Conservation (phyloP, 2,888 invertebrate genomes). For the Hoplodrina blanda region DNA sequence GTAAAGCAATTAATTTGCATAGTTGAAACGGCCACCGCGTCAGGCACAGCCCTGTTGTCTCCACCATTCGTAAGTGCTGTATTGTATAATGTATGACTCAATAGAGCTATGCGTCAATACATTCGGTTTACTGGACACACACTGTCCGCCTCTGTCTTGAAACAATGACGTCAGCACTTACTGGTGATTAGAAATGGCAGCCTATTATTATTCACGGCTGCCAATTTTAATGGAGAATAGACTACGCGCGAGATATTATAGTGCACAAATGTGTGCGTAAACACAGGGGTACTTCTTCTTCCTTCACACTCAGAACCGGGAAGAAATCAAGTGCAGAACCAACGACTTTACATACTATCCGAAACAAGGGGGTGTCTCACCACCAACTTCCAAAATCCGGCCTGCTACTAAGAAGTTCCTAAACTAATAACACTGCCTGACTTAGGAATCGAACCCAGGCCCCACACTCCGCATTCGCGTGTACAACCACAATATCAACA, state of each 20-base stretch:
- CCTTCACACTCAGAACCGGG: no score
- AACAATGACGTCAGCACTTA: slow-evolving; percentile 10
- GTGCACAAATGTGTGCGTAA: no score
- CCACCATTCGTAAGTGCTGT: slow-evolving; percentile 48
- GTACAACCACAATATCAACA: no score
- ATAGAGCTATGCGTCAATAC: slow-evolving; percentile 51
- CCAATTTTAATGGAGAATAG: not conserved
- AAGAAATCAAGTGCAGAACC: no score
- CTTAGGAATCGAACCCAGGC: no score
- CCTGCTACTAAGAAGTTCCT: not conserved
- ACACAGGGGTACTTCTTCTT: no score
- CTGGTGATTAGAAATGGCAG: not conserved
- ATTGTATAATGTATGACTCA: slow-evolving; percentile 54
- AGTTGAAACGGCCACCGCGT: slow-evolving; percentile 73
- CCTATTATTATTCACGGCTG: not conserved
- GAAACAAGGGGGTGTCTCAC: no score
- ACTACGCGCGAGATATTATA: no score
- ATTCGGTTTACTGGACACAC: slow-evolving; percentile 49
- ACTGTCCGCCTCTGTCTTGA: slow-evolving; percentile 7
- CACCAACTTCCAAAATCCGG: not conserved
- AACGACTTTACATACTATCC: no score
- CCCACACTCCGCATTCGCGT: no score
- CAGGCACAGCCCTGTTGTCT: slow-evolving; percentile 62
- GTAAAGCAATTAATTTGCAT: slow-evolving; percentile 81
- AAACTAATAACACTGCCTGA: no score